phyloP scores from a whole-genome alignment of 2,113 vertebrate genomes.

The Pachyramphus minor region DNA sequence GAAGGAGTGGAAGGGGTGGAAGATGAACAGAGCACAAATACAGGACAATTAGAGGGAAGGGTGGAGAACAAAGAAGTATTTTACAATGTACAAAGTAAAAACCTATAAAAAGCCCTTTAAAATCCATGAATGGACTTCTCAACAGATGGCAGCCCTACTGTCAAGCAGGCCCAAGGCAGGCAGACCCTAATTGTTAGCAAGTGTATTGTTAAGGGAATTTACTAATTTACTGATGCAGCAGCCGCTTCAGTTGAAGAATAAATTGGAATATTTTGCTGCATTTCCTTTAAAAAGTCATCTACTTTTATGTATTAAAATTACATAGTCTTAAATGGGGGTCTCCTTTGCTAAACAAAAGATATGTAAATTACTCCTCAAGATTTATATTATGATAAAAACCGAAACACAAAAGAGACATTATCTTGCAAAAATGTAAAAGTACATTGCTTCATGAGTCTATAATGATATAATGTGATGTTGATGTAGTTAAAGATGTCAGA shows the following conservation, averaged over 20 bases:
- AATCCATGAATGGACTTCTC: conserved; percentile 40
- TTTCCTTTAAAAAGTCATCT: conserved; percentile 60
- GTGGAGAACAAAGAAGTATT: background rate
- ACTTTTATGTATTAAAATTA: conserved; percentile 76
- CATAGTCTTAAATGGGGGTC: conserved; percentile 72
- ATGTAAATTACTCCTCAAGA: conserved; percentile 80
- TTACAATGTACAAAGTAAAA: background rate
- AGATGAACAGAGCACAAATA: background rate
- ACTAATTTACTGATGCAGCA: conserved; percentile 67
- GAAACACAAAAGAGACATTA: conserved; percentile 80
- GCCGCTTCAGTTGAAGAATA: conserved; percentile 67
- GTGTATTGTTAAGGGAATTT: conserved; percentile 69
- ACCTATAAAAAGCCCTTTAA: conserved; percentile 3
- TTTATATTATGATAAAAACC: conserved; percentile 82
- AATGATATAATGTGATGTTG: conserved; percentile 80
- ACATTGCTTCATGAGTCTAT: conserved; percentile 73
- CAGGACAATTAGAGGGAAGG: background rate
- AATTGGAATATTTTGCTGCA: conserved; percentile 79
- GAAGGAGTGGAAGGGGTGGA: background rate
- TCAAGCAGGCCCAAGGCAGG: conserved; percentile 5
- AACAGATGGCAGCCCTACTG: conserved; percentile 24
- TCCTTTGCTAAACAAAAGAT: conserved; percentile 79
- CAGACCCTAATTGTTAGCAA: conserved; percentile 54
- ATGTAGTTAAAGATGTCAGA: conserved; percentile 79
- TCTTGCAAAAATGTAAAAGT: conserved; percentile 76